Evolutionary conservation across 2,888 invertebrate species (phyloP), one percentile per base, ranked within the genome.

Genomic region (Toxonevra muliebris): DNA sequence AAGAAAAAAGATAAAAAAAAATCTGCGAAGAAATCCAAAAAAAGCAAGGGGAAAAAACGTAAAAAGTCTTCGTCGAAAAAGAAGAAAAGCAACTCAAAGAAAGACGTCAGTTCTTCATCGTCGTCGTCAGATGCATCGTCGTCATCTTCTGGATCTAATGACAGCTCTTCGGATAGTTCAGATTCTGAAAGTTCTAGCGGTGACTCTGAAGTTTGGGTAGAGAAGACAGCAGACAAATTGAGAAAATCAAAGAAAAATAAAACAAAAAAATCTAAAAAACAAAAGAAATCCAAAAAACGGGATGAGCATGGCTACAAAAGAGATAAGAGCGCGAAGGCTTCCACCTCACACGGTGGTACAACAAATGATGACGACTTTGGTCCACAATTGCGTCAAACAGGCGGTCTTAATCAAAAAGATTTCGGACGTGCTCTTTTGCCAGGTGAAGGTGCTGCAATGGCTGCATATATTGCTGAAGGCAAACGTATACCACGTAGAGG

Each of bases 361-460:
- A 75, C 76, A 9, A 86, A 87, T 11, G 87, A 87, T 67, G 88
- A 88, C 69, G 87, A 85, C 69, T 86, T 92, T 15, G 93, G 92
- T 0, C 93, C 93, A 5, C 87, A 89, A 30, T 88, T 91, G 53
- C 91, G 92, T 73, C 88, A 90, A n/a, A 90, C 91, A 43, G 89
- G 91, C 1, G 89, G 91, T 1, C 83, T 93, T 3, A 90, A 91
- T 7, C 90, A 90, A 66, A 92, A 92, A 84, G 96, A 96, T 83
- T 94, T 93, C 85, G 96, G 95, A 8, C 92, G 95, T 83, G 98
- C 98, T 43, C 86, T 99, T 80, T 86, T 99, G 76, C 98, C 98
- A 0, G 98, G 98, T 65, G 99, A 99, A 88, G 98, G 96, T 77
- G 98, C 98, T 50, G 99, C 98, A 4, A 99, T 99, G 98, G 99